These are phyloP conservation scores for Labrus mixtus DNA, from an alignment of 2,113 vertebrate genomes.

Conservation along the genomic window DNA sequence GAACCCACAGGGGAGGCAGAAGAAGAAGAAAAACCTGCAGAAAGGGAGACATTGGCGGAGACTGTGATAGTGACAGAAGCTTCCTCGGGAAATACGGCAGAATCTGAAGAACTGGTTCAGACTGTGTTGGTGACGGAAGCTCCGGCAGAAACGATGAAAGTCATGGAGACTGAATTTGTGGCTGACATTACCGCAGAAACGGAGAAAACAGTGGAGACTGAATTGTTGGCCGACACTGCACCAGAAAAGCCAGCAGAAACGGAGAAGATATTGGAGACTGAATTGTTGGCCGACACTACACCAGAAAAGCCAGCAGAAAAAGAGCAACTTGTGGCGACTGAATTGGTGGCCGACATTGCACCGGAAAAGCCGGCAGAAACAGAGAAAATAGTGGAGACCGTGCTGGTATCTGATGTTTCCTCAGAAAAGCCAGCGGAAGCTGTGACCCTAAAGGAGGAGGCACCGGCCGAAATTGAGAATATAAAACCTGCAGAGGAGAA, in stretches of 20 bases:
- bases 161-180: neutral
- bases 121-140: too few species aligned
- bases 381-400: neutral
- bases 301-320: slow-evolving; percentile 18
- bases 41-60: neutral
- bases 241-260: slow-evolving; percentile 16
- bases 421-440: slow-evolving; percentile 20
- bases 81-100: neutral
- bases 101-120: too few species aligned
- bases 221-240: neutral
- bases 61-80: neutral
- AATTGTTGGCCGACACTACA: neutral
- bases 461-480: neutral
- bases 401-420: neutral
- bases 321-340: neutral
- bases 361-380: slow-evolving; percentile 12
- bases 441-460: neutral
- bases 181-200: neutral
- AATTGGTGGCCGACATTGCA: neutral
- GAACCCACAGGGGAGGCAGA: neutral
- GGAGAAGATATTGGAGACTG: neutral
- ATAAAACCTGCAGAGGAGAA: slow-evolving; percentile 18
- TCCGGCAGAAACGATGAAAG: too few species aligned
- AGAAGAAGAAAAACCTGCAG: slow-evolving; percentile 26
- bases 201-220: neutral